Evolutionary conservation across 1,140 invertebrate species (phyloP).

Genomic region (Samia ricini): DNA sequence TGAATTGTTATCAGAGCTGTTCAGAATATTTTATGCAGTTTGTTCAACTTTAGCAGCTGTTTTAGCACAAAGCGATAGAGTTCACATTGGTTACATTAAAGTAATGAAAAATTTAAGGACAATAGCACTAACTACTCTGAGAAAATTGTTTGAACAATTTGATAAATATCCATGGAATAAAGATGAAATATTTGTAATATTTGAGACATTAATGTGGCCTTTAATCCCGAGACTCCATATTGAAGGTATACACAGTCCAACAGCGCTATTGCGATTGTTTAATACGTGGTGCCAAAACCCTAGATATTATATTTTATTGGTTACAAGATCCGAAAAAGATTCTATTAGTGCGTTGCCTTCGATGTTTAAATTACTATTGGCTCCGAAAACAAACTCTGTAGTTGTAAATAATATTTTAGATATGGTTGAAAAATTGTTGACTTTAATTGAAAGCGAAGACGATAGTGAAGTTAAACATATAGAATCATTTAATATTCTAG

Average conservation of each 20-base stretch:
- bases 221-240: constrained; percentile 85
- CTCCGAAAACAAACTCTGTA: constrained; percentile 80
- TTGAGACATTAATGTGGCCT: constrained; percentile 89
- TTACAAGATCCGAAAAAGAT: constrained; percentile 78
- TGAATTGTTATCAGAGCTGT: constrained; percentile 82
- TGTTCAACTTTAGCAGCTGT: constrained; percentile 81
- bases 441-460: constrained; percentile 79
- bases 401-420: constrained; percentile 87
- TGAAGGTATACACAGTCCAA: constrained; percentile 91
- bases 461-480: constrained; percentile 55
- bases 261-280: constrained; percentile 88
- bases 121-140: constrained; percentile 79
- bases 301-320: constrained; percentile 85
- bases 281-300: constrained; percentile 87
- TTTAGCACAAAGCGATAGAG: constrained; percentile 74
- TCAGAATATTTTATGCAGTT: constrained; percentile 86
- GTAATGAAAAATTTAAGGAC: constrained; percentile 84
- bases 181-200: constrained; percentile 86
- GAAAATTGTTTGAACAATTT: constrained; percentile 89
- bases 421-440: constrained; percentile 89
- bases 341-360: constrained; percentile 79
- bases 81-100: constrained; percentile 81
- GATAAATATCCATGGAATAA: constrained; percentile 85
- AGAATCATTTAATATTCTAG: constrained; percentile 56
- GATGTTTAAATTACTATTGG: constrained; percentile 84